Percentiles rank a stretch among this genome's conserved stretches.
Conservation (phyloP, 1,140 invertebrate species). For the Drosophila eugracilis region DNA sequence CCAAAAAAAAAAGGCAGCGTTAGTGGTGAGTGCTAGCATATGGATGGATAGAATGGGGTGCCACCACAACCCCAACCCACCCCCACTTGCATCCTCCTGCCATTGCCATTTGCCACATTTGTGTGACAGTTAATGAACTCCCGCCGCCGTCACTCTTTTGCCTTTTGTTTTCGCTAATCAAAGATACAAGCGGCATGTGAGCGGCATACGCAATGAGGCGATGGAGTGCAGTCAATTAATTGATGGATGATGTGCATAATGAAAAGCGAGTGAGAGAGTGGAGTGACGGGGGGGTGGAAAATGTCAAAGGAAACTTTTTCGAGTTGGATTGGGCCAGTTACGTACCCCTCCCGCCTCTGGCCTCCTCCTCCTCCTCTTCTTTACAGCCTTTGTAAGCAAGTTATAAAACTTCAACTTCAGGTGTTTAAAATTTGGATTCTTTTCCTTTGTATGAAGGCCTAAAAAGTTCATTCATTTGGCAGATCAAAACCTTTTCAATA, state of each 20-base stretch:
- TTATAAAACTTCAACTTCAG: neutral
- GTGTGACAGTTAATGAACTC: conserved; percentile 78
- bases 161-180: conserved; percentile 72
- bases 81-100: conserved; percentile 12
- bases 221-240: conserved; percentile 57
- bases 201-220: conserved; percentile 43
- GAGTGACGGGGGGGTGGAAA: no score
- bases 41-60: conserved; percentile 28
- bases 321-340: neutral
- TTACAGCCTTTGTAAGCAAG: neutral
- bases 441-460: no score
- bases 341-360: no score
- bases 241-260: conserved; percentile 61
- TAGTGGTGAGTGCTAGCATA: conserved; percentile 60
- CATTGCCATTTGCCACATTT: conserved; percentile 44
- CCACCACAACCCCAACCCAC: neutral
- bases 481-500: neutral
- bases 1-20: neutral
- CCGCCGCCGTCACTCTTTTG: conserved; percentile 51
- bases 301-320: conserved; percentile 1
- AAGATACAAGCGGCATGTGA: conserved; percentile 53
- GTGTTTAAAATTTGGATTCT: no score
- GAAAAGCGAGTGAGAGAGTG: conserved; percentile 17
- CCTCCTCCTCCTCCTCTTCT: neutral
- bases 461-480: neutral